Evolutionary conservation across 2,888 invertebrate genomes (phyloP).

Genomic region (Chelonus formosanus): DNA sequence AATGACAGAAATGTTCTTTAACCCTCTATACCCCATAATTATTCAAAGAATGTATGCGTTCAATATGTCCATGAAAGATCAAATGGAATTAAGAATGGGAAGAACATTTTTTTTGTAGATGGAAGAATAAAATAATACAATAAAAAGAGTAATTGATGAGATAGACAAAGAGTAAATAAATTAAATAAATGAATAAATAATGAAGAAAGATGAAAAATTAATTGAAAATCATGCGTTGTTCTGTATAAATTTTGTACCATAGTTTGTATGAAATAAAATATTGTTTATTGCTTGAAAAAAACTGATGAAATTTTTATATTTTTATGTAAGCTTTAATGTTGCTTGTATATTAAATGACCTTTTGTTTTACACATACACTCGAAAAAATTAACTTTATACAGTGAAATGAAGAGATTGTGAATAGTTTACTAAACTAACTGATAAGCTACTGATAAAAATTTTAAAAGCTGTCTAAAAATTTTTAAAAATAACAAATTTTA

Average conservation of each 20-base stretch:
- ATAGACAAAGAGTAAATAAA: constrained; percentile 23
- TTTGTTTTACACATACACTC: no score
- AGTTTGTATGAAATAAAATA: constrained; percentile 69
- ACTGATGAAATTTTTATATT: constrained; percentile 3
- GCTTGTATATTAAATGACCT: no score
- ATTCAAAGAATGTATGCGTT: no score
- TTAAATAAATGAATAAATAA: constrained; percentile 32
- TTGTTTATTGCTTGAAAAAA: constrained; percentile 67
- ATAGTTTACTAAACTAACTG: no score
- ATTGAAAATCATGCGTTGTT: constrained; percentile 60
- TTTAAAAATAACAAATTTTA: no score
- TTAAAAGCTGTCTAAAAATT: no score
- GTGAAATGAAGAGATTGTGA: no score
- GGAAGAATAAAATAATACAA: no score
- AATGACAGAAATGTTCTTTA: constrained; percentile 48
- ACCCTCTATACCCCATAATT: constrained; percentile 10
- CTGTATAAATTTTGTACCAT: constrained; percentile 71
- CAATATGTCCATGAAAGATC: no score
- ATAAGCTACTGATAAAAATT: no score
- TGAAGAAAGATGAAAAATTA: constrained; percentile 57
- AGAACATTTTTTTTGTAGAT: no score
- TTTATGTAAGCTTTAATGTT: neutral
- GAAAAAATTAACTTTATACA: neutral
- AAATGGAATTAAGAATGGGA: no score
- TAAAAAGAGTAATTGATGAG: constrained; percentile 15